Evolutionary conservation across 2,888 invertebrate genomes (phyloP).

Genomic region (Neoascia interrupta): DNA sequence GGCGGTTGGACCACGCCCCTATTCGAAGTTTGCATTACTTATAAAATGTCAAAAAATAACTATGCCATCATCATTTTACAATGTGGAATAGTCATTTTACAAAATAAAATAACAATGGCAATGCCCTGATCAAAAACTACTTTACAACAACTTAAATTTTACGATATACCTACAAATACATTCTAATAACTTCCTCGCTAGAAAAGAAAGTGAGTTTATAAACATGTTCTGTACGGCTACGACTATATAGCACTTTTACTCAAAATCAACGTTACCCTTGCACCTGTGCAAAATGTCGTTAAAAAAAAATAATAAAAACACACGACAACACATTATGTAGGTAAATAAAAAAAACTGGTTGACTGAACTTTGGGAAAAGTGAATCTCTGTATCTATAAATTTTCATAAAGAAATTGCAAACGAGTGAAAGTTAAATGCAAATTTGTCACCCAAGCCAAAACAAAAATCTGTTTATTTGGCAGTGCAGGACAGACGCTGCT

Average conservation of each 20-base stretch:
- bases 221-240: slow-evolving; percentile 7
- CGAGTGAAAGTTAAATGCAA: slow-evolving; percentile 44
- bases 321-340: too few species aligned
- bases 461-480: slow-evolving; percentile 21
- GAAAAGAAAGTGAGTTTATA: too few species aligned
- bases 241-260: slow-evolving; percentile 20
- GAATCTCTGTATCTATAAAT: slow-evolving; percentile 32
- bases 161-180: too few species aligned
- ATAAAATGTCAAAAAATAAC: too few species aligned
- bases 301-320: not conserved
- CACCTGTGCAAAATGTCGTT: slow-evolving; percentile 6
- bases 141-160: too few species aligned
- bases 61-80: too few species aligned
- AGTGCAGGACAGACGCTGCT: not conserved
- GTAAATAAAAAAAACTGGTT: slow-evolving; percentile 22
- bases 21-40: too few species aligned
- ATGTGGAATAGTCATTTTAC: too few species aligned
- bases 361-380: slow-evolving; percentile 30
- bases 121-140: too few species aligned
- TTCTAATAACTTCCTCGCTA: too few species aligned
- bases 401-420: slow-evolving; percentile 42
- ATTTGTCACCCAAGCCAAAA: slow-evolving; percentile 18
- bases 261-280: slow-evolving; percentile 28
- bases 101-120: too few species aligned
- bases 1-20: too few species aligned